Conservation (phyloP, 2,113 vertebrate species). For the Rhabdomys dilectus region DNA sequence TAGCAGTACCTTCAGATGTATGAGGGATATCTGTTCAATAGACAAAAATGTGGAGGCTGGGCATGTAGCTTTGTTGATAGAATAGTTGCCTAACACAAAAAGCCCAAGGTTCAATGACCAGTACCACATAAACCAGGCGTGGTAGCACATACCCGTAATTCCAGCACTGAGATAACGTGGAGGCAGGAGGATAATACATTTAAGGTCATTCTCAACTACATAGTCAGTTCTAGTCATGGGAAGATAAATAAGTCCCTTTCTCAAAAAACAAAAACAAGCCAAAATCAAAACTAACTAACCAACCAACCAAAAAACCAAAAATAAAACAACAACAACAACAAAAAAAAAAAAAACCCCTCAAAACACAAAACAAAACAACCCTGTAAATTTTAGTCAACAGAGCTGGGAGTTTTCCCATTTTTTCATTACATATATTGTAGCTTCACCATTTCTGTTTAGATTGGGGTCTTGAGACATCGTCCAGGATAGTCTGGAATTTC, state of each 20-base stretch:
- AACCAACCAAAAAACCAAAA: too few species aligned
- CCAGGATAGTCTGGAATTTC: neutral
- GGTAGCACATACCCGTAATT: neutral
- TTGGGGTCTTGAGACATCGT: neutral
- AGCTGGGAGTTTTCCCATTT: neutral
- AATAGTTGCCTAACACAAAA: neutral
- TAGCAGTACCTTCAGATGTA: neutral
- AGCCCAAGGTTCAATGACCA: neutral
- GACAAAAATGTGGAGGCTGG: neutral
- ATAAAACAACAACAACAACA: too few species aligned
- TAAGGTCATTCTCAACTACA: neutral
- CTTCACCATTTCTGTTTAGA: neutral
- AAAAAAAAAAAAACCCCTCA: too few species aligned
- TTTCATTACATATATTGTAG: neutral
- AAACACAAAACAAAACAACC: too few species aligned
- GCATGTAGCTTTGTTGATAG: neutral
- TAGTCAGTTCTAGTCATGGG: neutral
- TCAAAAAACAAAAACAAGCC: neutral
- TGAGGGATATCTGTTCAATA: neutral
- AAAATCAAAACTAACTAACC: too few species aligned
- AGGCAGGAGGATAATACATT: neutral
- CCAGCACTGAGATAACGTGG: neutral
- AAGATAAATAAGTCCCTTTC: neutral
- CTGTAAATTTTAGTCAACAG: neutral
- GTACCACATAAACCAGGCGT: neutral